Evolutionary conservation across 2,797 vertebrate genomes (phyloP).

Genomic region (Ispidina lecontei): DNA sequence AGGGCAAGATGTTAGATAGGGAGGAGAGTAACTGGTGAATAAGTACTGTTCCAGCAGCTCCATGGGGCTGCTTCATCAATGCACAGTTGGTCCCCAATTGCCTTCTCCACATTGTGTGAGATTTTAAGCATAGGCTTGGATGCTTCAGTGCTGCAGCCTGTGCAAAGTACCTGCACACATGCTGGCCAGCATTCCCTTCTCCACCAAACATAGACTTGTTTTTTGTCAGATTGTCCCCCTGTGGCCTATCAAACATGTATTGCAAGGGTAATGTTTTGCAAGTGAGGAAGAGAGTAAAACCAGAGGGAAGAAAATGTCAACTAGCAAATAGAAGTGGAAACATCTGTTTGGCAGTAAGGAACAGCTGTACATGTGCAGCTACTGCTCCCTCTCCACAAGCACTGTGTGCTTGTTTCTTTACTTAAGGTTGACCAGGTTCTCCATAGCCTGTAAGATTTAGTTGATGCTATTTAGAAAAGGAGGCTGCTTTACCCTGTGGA

Average conservation of each 20-base stretch:
- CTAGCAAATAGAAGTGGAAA: not conserved
- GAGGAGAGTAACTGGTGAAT: no score
- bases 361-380: constrained; percentile 30
- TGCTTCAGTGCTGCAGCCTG: not conserved
- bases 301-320: constrained; percentile 24
- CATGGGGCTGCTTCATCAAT: not conserved
- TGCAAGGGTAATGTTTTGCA: not conserved
- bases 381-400: not conserved
- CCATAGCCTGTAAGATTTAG: not conserved
- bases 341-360: constrained; percentile 15
- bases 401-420: not conserved
- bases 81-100: not conserved
- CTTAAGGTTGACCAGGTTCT: not conserved
- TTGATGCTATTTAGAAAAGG: constrained; percentile 50
- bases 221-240: not conserved
- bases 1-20: not conserved
- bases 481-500: not conserved
- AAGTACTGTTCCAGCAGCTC: not conserved
- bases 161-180: not conserved
- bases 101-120: not conserved
- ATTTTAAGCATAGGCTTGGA: not conserved
- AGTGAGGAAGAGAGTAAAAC: not conserved
- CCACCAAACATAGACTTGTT: not conserved
- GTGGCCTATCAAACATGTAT: not conserved
- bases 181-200: not conserved